Base-by-base conservation (phyloP, 2,888 invertebrate genomes). In the Andrena hattorfiana region DNA sequence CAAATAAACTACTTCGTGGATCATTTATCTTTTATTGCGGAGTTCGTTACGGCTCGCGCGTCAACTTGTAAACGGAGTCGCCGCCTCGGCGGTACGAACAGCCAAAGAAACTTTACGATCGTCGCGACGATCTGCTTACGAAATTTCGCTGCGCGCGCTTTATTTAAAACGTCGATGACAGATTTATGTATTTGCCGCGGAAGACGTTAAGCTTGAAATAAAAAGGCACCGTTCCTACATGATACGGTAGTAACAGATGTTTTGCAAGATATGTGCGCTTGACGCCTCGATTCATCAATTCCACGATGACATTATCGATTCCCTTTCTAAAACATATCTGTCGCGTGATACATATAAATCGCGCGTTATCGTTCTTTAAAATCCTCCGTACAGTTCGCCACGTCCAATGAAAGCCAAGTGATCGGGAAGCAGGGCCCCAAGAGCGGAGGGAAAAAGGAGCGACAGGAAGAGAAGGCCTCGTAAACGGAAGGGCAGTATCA, bases 401-500 rank as follows among this genome's bases (percentile, higher is more conserved):
- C 28, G 42, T 2, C 35, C 16, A 48, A 56, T 56, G 30, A 42
- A 56, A 54, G 20, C 20, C 5, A 62, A 16, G 32, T 42, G 7
- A n/a, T 42, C 26, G 23, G 60, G 28, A 32, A 54, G 28, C 49
- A 23, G 54, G 66, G 13, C n/a, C 7, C 28, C n/a, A 32, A 13
- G 6, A 42, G 2, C 8, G 28, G 13, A 60, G 30, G 10, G 60
- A 51, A 42, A 30, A 3, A 23, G 30, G 10, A 35, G 23, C 6
- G 35, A 20, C 10, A 4, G 30, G 66, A 63, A 78, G 56, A 26
- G 56, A 67, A 56, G 76, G 66, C 48, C 56, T 49, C 26, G 49
- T 77, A 76, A 77, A 80, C 84, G 86, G 85, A 82, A 87, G 85
- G 79, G 79, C 69, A 81, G 71, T 85, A 87, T 87, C 86, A 82